Evolutionary conservation across 2,113 vertebrate species (phyloP).

Genomic region (Alaudala cheleensis): DNA sequence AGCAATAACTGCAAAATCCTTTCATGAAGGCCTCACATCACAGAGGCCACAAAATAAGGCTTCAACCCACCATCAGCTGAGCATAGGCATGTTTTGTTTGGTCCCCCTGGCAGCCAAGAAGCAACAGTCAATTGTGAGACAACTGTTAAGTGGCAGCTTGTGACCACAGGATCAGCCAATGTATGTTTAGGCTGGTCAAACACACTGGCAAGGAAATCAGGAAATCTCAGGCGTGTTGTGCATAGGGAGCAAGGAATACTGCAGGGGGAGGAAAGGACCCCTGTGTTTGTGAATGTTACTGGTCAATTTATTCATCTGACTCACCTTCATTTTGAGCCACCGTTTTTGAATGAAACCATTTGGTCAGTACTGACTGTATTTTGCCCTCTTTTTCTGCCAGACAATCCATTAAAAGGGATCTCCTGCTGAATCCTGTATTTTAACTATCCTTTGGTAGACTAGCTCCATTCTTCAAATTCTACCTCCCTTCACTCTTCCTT

Average conservation of each 20-base stretch:
- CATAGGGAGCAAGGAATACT: background rate
- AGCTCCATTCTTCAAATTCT: background rate
- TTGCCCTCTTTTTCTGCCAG: background rate
- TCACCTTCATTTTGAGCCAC: background rate
- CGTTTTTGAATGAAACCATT: background rate
- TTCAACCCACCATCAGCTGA: background rate
- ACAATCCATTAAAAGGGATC: background rate
- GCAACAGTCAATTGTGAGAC: background rate
- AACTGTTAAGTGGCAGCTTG: background rate
- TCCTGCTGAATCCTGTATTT: background rate
- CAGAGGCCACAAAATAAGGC: background rate
- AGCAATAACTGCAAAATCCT: background rate
- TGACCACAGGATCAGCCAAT: background rate
- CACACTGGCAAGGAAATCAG: background rate
- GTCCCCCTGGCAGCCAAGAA: background rate
- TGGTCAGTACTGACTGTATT: background rate
- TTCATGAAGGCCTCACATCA: background rate
- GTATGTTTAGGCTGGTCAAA: background rate
- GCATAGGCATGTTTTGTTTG: background rate
- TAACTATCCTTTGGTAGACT: background rate
- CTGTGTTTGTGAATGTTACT: background rate
- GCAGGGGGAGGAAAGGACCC: background rate
- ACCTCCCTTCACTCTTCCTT: background rate
- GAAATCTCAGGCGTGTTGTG: background rate
- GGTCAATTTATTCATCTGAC: background rate